These are phyloP conservation scores for Lithobates sylvaticus DNA, from an alignment of 2,797 vertebrate genomes.

Conservation along the genomic window DNA sequence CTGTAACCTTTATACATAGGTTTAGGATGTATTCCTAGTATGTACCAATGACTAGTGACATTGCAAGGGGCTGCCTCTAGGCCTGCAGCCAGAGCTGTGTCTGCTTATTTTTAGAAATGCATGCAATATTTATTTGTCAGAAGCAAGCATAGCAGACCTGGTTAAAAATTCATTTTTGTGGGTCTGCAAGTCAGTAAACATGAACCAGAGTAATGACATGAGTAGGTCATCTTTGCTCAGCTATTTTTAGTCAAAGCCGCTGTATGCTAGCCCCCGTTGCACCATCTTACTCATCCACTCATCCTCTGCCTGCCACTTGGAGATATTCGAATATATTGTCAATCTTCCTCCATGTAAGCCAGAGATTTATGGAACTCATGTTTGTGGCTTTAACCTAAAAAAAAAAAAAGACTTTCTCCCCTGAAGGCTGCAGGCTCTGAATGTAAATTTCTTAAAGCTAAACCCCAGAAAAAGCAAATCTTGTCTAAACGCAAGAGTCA, in stretches of 20 bases:
- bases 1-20: conserved; percentile 3
- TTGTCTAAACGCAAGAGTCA: too few relatives aligned
- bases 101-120: conserved; percentile 32
- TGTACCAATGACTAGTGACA: conserved; percentile 41
- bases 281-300: background rate
- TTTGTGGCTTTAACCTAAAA: too few relatives aligned
- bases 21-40: conserved; percentile 16
- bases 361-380: too few relatives aligned
- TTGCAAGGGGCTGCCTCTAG: conserved; percentile 32
- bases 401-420: too few relatives aligned
- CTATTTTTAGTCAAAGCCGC: background rate
- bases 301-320: too few relatives aligned
- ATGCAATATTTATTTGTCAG: conserved; percentile 43
- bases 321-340: too few relatives aligned
- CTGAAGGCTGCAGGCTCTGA: too few relatives aligned
- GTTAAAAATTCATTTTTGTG: conserved; percentile 37
- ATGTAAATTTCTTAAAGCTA: too few relatives aligned
- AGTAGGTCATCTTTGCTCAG: background rate
- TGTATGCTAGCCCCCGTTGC: background rate
- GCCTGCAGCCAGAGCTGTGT: conserved; percentile 19
- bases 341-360: too few relatives aligned
- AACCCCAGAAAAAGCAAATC: too few relatives aligned
- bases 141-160: conserved; percentile 13
- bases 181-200: conserved; percentile 23
- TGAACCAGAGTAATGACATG: conserved; percentile 13